Percentiles rank a stretch among this genome's conserved stretches.
These are phyloP conservation scores for Arge pagana DNA, from an alignment of 2,888 invertebrate genomes.

Conservation along the genomic window DNA sequence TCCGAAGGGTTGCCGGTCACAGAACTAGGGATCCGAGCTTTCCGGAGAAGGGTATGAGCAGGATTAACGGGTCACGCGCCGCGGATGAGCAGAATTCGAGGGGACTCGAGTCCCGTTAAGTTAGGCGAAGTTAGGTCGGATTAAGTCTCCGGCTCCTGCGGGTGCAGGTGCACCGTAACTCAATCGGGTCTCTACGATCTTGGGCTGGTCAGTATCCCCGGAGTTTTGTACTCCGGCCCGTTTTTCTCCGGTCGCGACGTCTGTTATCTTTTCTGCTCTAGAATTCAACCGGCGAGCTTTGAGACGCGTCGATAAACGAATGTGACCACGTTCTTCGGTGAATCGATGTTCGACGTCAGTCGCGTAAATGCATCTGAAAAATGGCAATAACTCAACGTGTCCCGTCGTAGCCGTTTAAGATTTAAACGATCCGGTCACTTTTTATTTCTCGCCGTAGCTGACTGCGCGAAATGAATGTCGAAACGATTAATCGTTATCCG, in stretches of 20 bases:
- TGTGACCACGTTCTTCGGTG: no score
- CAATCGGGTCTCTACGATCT: conserved; percentile 4
- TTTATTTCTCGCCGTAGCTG: no score
- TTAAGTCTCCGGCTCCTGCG: conserved; percentile 7
- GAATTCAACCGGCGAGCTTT: conserved; percentile 5
- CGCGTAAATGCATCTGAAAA: no score
- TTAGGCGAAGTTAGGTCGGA: conserved; percentile 11
- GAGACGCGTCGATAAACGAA: no score
- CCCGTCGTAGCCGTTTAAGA: no score
- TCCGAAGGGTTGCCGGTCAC: conserved; percentile 14
- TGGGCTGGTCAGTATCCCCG: conserved; percentile 8
- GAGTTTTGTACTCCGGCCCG: not conserved
- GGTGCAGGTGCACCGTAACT: conserved; percentile 16
- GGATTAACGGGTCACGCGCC: conserved; percentile 40
- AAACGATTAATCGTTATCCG: no score
- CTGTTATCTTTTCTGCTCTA: conserved; percentile 13
- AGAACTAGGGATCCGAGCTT: conserved; percentile 24
- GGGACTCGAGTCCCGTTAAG: conserved; percentile 26
- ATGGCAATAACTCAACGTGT: no score
- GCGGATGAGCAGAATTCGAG: conserved; percentile 40
- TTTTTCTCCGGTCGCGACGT: not conserved
- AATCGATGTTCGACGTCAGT: no score
- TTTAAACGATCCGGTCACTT: no score
- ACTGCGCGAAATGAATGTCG: no score
- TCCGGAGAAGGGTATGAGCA: conserved; percentile 6